Percentiles rank a stretch among this genome's conserved stretches.
phyloP scores from a whole-genome alignment of 1,140 invertebrate species.

The Calliphora vicina region DNA sequence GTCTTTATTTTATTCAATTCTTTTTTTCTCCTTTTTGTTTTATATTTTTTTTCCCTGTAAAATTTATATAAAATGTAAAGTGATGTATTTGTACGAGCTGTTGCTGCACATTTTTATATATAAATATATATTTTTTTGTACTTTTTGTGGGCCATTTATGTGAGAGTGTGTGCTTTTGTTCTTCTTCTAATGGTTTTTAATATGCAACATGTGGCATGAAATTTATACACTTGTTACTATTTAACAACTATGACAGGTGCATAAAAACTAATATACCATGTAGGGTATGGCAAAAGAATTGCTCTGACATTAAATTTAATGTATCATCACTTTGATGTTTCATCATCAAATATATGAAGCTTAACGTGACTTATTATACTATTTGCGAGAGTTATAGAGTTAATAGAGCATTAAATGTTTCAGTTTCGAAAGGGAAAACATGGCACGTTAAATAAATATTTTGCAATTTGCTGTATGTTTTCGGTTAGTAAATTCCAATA shows the following conservation, averaged over 20 bases:
- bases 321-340: background rate
- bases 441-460: too few species aligned
- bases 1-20: background rate
- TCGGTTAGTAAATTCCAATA: too few species aligned
- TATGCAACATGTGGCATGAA: background rate
- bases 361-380: background rate
- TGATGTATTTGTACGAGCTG: background rate
- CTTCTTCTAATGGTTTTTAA: background rate
- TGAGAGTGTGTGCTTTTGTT: background rate
- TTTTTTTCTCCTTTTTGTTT: background rate
- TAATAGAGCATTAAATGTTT: background rate
- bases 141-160: background rate
- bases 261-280: too few species aligned
- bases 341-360: background rate
- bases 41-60: background rate
- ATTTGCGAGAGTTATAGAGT: background rate
- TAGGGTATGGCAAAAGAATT: too few species aligned
- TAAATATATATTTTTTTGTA: background rate
- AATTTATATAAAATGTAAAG: background rate
- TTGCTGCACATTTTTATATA: background rate
- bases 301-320: too few species aligned
- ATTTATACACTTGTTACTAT: constrained; percentile 1
- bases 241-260: background rate
- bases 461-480: too few species aligned
- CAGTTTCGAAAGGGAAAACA: too few species aligned